Evolutionary conservation across 2,113 vertebrate species (phyloP), one percentile per base, ranked within the genome.

Genomic region (Colinus virginianus): DNA sequence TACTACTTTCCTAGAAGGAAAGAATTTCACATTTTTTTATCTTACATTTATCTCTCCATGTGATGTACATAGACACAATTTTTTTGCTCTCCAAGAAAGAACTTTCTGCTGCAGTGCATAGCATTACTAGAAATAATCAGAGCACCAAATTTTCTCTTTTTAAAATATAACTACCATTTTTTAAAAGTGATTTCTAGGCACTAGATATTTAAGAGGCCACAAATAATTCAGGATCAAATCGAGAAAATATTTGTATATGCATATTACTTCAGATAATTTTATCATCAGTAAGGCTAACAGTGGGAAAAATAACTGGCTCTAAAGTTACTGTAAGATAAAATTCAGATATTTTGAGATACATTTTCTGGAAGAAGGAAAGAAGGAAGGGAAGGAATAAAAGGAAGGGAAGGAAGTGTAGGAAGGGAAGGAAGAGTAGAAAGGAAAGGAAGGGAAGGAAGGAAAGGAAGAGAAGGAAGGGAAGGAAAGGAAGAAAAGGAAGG

Each of bases 201-300:
- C 34, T 6, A 30, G 21, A 9, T 66, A 10, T 16, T 11, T 45
- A 7, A 90, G 9, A 79, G 12, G 5, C 25, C 16, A 67, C 6
- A 45, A 59, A 67, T 63, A 58, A 4, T 82, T 85, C 6, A 63
- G 63, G 25, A 25, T 36, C 42, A 36, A 46, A 88, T n/a, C 51
- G 17, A 62, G 7, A 89, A 82, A 89, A 25, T 1, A 3, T 13
- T 89, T 40, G 30, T 38, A 42, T 0, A 0, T n/a, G 6, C 9
- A 26, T 76, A 8, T 61, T 30, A 48, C 38, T n/a, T 55, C 12
- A 59, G 9, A 5, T 78, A 1, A 0, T 40, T 25, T 84, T 63
- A 38, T 38, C 18, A 58, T 30, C 30, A 43, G 4, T 67, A 61
- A 64, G 80, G 49, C 9, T 64, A 55, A 1, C 3, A 2, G 9